A percentile compares a stretch with the other conserved stretches of the same genome.
These are phyloP conservation scores for Laupala kohalensis DNA, from an alignment of 1,140 invertebrate species.

Conservation along the genomic window DNA sequence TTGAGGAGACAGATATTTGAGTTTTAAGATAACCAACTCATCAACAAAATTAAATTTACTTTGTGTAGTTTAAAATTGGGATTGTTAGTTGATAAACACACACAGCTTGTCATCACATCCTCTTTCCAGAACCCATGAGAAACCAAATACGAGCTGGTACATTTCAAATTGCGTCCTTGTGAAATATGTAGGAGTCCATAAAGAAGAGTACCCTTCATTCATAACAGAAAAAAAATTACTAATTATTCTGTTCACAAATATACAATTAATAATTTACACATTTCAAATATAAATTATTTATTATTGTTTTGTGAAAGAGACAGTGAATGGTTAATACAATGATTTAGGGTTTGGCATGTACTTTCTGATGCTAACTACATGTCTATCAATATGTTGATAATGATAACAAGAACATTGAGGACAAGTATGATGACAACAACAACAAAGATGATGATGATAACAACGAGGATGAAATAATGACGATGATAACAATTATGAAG, in stretches of 20 bases:
- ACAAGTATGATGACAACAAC: no score
- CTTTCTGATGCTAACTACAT: no score
- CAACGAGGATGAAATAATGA: no score
- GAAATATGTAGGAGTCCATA: slow-evolving; percentile 36
- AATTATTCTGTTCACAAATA: background rate
- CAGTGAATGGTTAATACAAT: no score
- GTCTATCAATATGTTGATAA: no score
- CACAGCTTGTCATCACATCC: slow-evolving; percentile 30
- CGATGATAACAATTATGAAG: no score
- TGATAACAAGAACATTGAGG: no score
- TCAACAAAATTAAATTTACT: slow-evolving; percentile 20
- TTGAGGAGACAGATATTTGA: slow-evolving; percentile 6
- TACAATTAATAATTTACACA: background rate
- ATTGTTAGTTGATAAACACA: slow-evolving; percentile 29
- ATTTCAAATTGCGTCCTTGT: slow-evolving; percentile 30
- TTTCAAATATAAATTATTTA: no score
- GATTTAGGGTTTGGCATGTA: no score
- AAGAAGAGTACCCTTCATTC: slow-evolving; percentile 30
- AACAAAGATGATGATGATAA: no score
- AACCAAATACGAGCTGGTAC: slow-evolving; percentile 31
- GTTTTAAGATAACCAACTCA: background rate
- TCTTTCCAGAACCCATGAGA: slow-evolving; percentile 36
- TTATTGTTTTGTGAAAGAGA: no score
- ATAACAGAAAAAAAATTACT: no score
- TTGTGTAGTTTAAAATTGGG: slow-evolving; percentile 37